Base-by-base conservation (phyloP, 2,888 invertebrate genomes). In the Temnothorax unifasciatus region DNA sequence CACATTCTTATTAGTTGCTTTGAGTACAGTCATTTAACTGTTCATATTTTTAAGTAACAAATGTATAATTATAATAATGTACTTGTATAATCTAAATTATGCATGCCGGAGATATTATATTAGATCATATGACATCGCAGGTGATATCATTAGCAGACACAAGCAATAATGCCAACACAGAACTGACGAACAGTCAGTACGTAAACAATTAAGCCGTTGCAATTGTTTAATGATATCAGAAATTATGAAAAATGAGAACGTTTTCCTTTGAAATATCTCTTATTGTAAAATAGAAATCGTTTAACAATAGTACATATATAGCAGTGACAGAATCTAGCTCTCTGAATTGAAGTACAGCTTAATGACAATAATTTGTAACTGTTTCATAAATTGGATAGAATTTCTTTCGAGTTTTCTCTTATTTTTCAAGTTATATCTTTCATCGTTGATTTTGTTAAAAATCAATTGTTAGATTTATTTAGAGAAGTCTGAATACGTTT, bases 51-150 rank as follows among this genome's bases (percentile, higher is more conserved):
- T 34, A 52, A 52, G 47, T 18, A 38, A 2, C 18, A 50, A 68
- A 68, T 50, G 18, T 11, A 52, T 41, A 41, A 69, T 69, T 21
- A 25, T 38, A 29, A 47, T 29, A 44, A 44, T 73, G 52, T n/a
- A 11, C 5, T 52, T 59, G 44, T 44, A 15, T 25, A 59, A 34
- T 18, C 29, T 38, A 9, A 18, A 18, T 52, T 21, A 34, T 50
- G 21, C n/a, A 34, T 50, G 21, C n/a, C 9, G 6, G 3, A 44
- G 15, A 50, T 34, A 61, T 41, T 18, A 29, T 2, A 41, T 73
- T 21, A 61, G 18, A 61, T 74, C 13, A 18, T 61, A 6, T 15
- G 9, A 34, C 21, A 61, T 47, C 21, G n/a, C 4, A 34, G 15
- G 15, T 47, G 29, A 61, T 44, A 73, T 54, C 44, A 75, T 6